Evolutionary conservation across 2,888 invertebrate genomes (phyloP), one percentile per base, ranked within the genome.

Genomic region (Daptonema setosum): DNA sequence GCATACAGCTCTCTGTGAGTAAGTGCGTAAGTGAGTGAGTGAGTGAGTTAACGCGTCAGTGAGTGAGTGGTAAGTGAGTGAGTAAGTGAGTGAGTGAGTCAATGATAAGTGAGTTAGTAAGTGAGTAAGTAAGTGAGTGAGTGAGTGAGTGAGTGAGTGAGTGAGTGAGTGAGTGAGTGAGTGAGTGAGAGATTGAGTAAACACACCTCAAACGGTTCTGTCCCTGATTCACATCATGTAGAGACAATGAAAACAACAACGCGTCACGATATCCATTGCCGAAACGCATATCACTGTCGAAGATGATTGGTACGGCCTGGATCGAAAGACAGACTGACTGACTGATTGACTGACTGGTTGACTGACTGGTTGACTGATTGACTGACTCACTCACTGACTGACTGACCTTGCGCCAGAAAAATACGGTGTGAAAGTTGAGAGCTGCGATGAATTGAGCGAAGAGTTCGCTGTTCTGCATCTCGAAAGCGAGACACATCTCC

Each of bases 201-300:
- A 35, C 43, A 2, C 24, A 62, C 63, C 62, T 54, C 14, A 65
- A 56, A 45, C 64, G 59, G 54, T 63, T 65, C 58, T 64, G 64
- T 52, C 64, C 62, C 52, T 60, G 59, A 58, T 66, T 66, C 25
- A 66, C 66, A 60, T 66, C 66, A 57, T 64, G 65, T 8, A 66
- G 61, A 11, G 63, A 60, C 55, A 66, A 57, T 1, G 63, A 61
- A 57, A 66, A 66, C 28, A 66, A 56, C 1, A 66, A 58, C 1
- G 64, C 61, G 41, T 66, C 66, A 35, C 66, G 54, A 55, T 65
- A 65, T 35, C 60, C 61, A 22, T 64, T 66, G 1, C 64, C 62
- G 57, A 57, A 60, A 1, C 62, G 54, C 48, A 66, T 58, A 56
- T 66, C 66, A 11, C 65, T 65, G 51, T 66, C 64, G 59, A 63